Percentiles rank a stretch among this genome's conserved stretches.
Evolutionary conservation across 2,888 invertebrate genomes (phyloP).

Genomic region (Polydrusus tereticollis): DNA sequence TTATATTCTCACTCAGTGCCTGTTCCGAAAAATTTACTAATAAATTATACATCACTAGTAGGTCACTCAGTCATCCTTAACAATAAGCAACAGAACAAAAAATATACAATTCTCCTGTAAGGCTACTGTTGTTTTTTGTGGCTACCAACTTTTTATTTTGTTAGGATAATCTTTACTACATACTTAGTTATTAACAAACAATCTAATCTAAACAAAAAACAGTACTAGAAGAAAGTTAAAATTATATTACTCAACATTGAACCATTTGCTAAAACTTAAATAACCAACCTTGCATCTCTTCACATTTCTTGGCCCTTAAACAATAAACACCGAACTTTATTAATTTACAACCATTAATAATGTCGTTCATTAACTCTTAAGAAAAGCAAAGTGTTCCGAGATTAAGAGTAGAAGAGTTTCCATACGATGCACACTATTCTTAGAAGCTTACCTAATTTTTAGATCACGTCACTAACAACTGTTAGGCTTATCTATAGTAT

Average conservation of each 20-base stretch:
- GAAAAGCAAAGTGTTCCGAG: too few relatives aligned
- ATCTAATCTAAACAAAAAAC: not conserved
- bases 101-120: not conserved
- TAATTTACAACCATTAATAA: not conserved
- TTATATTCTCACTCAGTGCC: too few relatives aligned
- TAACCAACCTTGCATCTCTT: conserved; percentile 27
- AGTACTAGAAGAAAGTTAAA: not conserved
- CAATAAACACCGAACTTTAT: not conserved
- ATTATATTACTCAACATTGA: not conserved
- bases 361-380: too few relatives aligned
- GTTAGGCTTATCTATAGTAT: too few relatives aligned
- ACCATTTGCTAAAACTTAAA: conserved; percentile 3
- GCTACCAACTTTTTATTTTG: not conserved
- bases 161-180: not conserved
- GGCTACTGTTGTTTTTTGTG: not conserved
- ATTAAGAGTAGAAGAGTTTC: too few relatives aligned
- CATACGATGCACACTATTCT: too few relatives aligned
- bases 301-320: not conserved
- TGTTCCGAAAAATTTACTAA: too few relatives aligned
- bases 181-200: not conserved
- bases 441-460: too few relatives aligned
- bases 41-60: too few relatives aligned
- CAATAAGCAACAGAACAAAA: not conserved
- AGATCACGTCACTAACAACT: too few relatives aligned
- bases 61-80: too few relatives aligned